Percentiles rank a stretch among this genome's conserved stretches.
Evolutionary conservation across 1,140 invertebrate species (phyloP).

Genomic region (Triops cancriformis): DNA sequence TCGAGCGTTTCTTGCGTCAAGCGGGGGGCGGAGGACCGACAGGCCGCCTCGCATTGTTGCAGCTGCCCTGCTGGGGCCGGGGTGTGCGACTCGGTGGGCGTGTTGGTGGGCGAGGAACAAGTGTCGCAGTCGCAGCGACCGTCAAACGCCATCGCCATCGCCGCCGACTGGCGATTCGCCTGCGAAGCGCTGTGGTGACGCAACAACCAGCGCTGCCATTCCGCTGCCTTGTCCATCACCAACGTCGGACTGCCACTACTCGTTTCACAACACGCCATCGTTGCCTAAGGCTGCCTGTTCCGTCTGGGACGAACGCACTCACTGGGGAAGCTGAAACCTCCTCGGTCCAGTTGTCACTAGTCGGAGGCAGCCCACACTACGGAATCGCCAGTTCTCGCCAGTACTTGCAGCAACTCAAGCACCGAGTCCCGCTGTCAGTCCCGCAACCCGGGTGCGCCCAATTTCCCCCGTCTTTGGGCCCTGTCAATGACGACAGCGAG

Average conservation of each 20-base stretch:
- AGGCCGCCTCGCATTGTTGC: not conserved
- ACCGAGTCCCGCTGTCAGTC: too few species aligned
- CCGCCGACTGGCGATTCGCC: not conserved
- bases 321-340: too few species aligned
- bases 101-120: not conserved
- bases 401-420: too few species aligned
- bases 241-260: not conserved
- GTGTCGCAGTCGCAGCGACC: constrained; percentile 4
- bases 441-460: too few species aligned
- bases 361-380: too few species aligned
- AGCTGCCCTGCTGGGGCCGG: not conserved
- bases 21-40: not conserved
- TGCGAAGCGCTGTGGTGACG: not conserved
- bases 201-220: not conserved
- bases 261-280: not conserved
- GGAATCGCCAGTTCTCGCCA: too few species aligned
- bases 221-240: not conserved
- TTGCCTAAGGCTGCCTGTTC: too few species aligned
- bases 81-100: not conserved
- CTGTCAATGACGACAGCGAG: too few species aligned
- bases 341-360: too few species aligned
- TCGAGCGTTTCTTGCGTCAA: not conserved
- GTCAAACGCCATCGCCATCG: not conserved
- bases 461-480: too few species aligned
- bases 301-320: too few species aligned